These are phyloP conservation scores for Datnioides undecimradiatus DNA, from an alignment of 2,113 vertebrate genomes.

Conservation along the genomic window DNA sequence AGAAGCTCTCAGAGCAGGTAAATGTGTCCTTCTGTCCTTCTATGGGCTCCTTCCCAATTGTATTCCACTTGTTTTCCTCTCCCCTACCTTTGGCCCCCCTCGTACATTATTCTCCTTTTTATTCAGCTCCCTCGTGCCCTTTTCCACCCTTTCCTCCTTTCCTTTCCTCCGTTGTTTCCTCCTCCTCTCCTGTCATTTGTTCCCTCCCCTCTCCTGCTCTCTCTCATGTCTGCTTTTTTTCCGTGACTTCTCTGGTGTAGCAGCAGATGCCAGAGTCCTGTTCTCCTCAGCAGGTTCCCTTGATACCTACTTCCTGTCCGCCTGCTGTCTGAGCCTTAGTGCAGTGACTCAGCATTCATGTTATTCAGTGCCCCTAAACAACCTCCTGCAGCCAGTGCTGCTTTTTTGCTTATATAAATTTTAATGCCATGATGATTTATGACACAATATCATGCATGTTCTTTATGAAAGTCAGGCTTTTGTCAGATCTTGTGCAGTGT, in stretches of 20 bases:
- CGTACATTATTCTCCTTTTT: background rate
- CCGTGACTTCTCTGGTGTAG: constrained; percentile 10
- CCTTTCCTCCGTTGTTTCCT: background rate
- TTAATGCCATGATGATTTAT: background rate
- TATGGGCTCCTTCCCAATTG: background rate
- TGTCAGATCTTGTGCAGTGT: background rate
- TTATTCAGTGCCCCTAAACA: constrained; percentile 23
- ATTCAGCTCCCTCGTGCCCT: background rate
- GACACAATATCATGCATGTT: background rate
- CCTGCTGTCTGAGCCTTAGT: constrained; percentile 48
- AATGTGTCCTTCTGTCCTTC: constrained; percentile 40
- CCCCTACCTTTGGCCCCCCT: background rate
- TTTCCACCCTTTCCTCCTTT: background rate
- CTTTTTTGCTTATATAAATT: background rate
- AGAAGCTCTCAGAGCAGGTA: constrained; percentile 21
- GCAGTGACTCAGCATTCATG: constrained; percentile 71
- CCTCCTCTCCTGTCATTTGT: background rate
- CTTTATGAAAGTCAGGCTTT: background rate
- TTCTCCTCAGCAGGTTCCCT: constrained; percentile 58
- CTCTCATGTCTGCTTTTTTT: background rate
- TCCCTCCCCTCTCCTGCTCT: background rate
- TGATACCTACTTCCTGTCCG: constrained; percentile 58
- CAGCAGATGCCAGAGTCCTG: constrained; percentile 65
- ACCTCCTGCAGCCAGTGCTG: constrained; percentile 22
- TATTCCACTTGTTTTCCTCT: background rate